phyloP scores from a whole-genome alignment of 2,113 vertebrate genomes.

The Serranochromis macrocephalus region DNA sequence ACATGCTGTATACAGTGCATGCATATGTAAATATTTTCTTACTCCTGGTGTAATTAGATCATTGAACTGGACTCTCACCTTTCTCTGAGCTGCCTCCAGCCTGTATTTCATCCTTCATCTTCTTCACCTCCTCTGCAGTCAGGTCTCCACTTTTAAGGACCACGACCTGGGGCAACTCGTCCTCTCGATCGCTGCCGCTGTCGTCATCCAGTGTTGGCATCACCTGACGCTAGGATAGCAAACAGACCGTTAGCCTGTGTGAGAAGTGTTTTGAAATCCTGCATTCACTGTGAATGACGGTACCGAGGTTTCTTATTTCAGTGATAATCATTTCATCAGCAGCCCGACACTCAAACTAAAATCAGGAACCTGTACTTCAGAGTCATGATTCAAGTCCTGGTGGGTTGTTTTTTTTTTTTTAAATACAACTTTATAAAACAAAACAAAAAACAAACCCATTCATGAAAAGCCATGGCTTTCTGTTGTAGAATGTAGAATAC shows the following conservation, averaged over 20 bases:
- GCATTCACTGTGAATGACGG: no score
- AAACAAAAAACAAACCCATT: neutral
- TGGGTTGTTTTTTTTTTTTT: rapidly evolving
- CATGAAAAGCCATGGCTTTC: neutral
- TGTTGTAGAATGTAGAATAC: neutral
- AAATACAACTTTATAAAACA: neutral
- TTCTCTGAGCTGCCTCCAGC: slow-evolving; percentile 63
- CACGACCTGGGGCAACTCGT: slow-evolving; percentile 90
- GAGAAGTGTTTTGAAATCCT: neutral
- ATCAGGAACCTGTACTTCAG: neutral
- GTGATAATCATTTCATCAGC: neutral
- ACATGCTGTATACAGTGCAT: neutral
- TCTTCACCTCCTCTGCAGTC: slow-evolving; percentile 81
- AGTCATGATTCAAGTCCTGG: neutral
- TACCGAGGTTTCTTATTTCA: neutral
- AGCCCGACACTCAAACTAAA: neutral
- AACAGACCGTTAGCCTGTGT: neutral
- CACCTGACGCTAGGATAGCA: slow-evolving; percentile 70
- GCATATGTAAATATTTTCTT: neutral
- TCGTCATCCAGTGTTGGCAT: slow-evolving; percentile 77
- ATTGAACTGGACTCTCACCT: slow-evolving; percentile 32
- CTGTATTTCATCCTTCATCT: slow-evolving; percentile 70
- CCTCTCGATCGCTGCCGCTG: slow-evolving; percentile 84
- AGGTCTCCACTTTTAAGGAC: slow-evolving; percentile 86
- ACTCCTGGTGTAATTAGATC: neutral